phyloP scores from a whole-genome alignment of 1,140 invertebrate species.

The Lethrus apterus region DNA sequence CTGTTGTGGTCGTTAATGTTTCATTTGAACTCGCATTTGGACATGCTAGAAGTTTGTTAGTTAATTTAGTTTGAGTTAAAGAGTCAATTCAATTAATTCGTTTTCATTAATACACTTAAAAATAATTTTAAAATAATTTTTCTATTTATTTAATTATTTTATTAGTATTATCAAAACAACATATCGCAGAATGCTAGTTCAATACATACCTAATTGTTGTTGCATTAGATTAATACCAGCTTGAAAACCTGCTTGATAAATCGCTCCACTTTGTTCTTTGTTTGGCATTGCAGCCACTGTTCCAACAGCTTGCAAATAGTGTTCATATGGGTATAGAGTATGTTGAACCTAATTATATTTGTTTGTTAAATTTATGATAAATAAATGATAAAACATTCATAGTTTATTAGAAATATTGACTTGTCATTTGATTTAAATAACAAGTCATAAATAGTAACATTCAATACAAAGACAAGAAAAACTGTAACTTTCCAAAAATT shows the following conservation, averaged over 20 bases:
- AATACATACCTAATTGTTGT: conserved; percentile 33
- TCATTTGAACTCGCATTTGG: conserved; percentile 26
- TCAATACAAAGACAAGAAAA: too few species aligned
- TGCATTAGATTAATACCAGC: conserved; percentile 40
- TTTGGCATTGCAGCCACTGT: conserved; percentile 22
- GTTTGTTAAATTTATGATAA: neutral
- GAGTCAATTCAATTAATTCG: too few species aligned
- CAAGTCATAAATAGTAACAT: too few species aligned
- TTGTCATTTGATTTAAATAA: too few species aligned
- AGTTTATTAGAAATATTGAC: neutral
- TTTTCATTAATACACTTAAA: too few species aligned
- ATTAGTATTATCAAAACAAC: too few species aligned
- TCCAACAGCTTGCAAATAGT: conserved; percentile 31
- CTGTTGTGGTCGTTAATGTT: conserved; percentile 24
- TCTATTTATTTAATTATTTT: too few species aligned
- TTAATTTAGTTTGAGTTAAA: conserved; percentile 6
- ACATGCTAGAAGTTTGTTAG: conserved; percentile 25
- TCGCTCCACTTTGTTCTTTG: conserved; percentile 31
- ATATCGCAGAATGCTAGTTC: too few species aligned
- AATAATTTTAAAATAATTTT: too few species aligned
- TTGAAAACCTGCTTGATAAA: conserved; percentile 43
- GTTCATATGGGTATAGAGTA: conserved; percentile 36
- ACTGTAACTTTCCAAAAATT: too few species aligned
- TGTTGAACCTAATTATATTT: conserved; percentile 23
- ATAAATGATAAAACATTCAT: neutral